These are phyloP conservation scores for Alauda arvensis DNA, from an alignment of 2,797 vertebrate genomes.

Conservation along the genomic window DNA sequence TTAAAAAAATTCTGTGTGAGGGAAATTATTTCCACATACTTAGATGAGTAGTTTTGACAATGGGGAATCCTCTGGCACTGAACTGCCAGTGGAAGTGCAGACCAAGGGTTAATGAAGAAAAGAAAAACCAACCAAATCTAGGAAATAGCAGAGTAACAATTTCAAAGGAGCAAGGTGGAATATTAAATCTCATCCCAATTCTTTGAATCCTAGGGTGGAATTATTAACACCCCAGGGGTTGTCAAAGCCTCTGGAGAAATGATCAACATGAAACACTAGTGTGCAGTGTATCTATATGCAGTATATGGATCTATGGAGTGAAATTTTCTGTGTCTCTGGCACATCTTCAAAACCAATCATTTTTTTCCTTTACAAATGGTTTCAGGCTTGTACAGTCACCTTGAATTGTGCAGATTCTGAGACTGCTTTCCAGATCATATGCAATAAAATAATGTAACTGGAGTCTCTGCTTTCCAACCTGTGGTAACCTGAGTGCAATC, in stretches of 20 bases:
- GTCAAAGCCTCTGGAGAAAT: neutral
- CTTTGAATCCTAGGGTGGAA: neutral
- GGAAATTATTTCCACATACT: neutral
- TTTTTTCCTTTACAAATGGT: neutral
- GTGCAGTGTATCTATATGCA: neutral
- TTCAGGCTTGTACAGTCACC: neutral
- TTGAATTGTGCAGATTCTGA: conserved; percentile 9
- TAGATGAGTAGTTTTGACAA: neutral
- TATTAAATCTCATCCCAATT: neutral
- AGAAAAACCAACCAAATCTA: neutral
- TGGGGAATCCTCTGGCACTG: neutral
- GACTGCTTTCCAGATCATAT: neutral
- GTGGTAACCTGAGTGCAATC: neutral
- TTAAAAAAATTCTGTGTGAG: neutral
- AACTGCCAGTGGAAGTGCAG: neutral
- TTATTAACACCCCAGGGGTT: neutral
- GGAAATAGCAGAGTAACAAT: neutral
- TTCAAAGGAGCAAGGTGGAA: conserved; percentile 1
- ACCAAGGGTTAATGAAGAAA: neutral
- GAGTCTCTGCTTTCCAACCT: neutral
- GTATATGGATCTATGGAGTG: neutral
- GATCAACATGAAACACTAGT: neutral
- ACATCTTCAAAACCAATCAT: neutral
- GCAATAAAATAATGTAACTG: neutral
- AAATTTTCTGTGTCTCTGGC: neutral